phyloP scores from a whole-genome alignment of 2,888 invertebrate species.

The Ormyrus thymus region DNA sequence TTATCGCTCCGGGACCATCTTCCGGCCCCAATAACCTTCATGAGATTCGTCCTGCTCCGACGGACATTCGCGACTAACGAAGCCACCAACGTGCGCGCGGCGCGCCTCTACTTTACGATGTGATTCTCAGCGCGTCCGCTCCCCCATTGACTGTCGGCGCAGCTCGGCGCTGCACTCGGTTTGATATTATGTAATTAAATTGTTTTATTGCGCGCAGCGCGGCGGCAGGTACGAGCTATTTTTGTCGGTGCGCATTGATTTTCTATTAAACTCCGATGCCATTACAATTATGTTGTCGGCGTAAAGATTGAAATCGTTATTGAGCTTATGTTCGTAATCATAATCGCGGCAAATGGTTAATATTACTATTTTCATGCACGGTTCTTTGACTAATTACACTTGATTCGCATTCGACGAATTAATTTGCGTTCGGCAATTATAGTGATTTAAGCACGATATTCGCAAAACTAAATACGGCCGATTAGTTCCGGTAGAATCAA shows the following conservation, averaged over 20 bases:
- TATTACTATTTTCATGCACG: conserved; percentile 4
- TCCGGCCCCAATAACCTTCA: conserved; percentile 66
- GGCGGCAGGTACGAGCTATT: neutral
- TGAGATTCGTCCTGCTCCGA: conserved; percentile 58
- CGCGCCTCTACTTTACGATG: conserved; percentile 46
- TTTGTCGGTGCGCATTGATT: conserved; percentile 34
- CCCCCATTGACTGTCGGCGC: neutral
- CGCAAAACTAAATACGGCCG: too few relatives aligned
- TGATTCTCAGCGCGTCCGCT: conserved; percentile 37
- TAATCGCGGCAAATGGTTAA: neutral
- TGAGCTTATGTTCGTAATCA: neutral
- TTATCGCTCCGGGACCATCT: conserved; percentile 67
- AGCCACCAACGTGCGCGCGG: conserved; percentile 4
- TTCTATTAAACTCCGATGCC: conserved; percentile 24
- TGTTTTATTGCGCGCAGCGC: conserved; percentile 8
- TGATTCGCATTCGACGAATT: neutral
- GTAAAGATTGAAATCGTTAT: neutral
- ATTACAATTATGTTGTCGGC: conserved; percentile 21
- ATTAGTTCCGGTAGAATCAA: too few relatives aligned
- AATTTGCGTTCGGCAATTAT: neutral
- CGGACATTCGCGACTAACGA: conserved; percentile 46
- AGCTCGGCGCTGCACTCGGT: conserved; percentile 3
- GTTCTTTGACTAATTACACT: conserved; percentile 10
- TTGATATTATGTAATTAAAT: conserved; percentile 30
- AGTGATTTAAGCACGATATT: too few relatives aligned